Conservation (phyloP, 2,113 vertebrate genomes). For the Psephotus haematonotus region DNA sequence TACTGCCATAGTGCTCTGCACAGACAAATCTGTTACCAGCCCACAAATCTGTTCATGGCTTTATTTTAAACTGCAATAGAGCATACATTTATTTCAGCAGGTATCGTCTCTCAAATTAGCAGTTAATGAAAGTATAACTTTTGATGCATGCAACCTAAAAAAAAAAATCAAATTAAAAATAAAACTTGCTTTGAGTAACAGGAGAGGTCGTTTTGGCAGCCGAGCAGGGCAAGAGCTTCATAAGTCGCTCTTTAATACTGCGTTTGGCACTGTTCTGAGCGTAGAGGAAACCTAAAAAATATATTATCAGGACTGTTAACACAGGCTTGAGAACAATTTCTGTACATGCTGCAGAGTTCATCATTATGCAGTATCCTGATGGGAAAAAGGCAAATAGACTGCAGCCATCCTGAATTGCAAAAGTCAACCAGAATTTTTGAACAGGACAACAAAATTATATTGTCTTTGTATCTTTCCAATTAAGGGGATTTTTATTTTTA, state of each 20-base stretch:
- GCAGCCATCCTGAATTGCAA: not conserved
- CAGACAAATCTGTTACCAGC: not conserved
- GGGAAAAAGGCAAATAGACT: conserved; percentile 4
- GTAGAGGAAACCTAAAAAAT: conserved; percentile 90
- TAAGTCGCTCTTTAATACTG: conserved; percentile 90
- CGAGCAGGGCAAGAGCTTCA: conserved; percentile 91
- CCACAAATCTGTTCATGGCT: not conserved
- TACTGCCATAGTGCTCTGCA: not conserved
- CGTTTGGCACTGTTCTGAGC: conserved; percentile 85
- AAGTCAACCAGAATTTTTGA: conserved; percentile 31
- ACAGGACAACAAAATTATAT: conserved; percentile 21
- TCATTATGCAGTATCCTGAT: not conserved
- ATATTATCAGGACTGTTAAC: conserved; percentile 77
- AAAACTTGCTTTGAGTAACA: conserved; percentile 94
- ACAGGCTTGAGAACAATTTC: not conserved
- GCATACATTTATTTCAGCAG: not conserved
- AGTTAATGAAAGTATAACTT: conserved; percentile 7
- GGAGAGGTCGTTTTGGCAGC: conserved; percentile 86
- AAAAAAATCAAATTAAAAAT: conserved; percentile 50
- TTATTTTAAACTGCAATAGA: not conserved
- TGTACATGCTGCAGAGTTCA: conserved; percentile 21
- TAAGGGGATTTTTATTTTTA: not conserved
- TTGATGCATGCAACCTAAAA: conserved; percentile 59
- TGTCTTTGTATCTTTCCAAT: not conserved
- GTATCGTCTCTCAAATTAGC: not conserved